A percentile compares a stretch with the other conserved stretches of the same genome.
phyloP scores from a whole-genome alignment of 2,797 vertebrate species.

The Trichosurus vulpecula region DNA sequence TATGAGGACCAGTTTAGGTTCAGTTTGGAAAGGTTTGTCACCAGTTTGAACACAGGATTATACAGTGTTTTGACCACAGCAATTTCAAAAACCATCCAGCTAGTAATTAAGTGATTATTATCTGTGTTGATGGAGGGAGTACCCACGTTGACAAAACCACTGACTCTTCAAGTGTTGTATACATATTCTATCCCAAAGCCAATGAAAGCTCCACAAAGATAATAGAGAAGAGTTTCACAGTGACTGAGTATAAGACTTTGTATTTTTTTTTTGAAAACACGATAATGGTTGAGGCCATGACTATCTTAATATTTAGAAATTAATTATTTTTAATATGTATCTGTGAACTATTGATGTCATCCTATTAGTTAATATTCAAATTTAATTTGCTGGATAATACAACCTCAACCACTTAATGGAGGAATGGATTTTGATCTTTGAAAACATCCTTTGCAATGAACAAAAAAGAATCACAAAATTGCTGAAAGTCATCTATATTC shows the following conservation, averaged over 20 bases:
- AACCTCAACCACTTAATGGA: not conserved
- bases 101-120: not conserved
- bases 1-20: not conserved
- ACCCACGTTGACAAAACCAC: not conserved
- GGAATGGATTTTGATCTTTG: not conserved
- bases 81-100: not conserved
- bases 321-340: not conserved
- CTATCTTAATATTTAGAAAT: constrained; percentile 26
- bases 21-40: not conserved
- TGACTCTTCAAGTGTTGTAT: not conserved
- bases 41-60: not conserved
- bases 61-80: not conserved
- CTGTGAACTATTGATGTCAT: constrained; percentile 32
- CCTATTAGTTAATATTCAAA: not conserved
- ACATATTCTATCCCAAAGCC: not conserved
- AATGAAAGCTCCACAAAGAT: constrained; percentile 5
- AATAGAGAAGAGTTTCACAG: not conserved
- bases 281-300: not conserved
- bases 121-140: not conserved
- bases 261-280: not conserved
- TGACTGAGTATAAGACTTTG: not conserved
- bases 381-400: not conserved
- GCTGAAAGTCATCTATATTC: constrained; percentile 19
- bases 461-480: constrained; percentile 2
- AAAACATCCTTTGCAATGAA: constrained; percentile 34